Base-by-base conservation (phyloP, 2,797 vertebrate species). In the Loriculus beryllinus region DNA sequence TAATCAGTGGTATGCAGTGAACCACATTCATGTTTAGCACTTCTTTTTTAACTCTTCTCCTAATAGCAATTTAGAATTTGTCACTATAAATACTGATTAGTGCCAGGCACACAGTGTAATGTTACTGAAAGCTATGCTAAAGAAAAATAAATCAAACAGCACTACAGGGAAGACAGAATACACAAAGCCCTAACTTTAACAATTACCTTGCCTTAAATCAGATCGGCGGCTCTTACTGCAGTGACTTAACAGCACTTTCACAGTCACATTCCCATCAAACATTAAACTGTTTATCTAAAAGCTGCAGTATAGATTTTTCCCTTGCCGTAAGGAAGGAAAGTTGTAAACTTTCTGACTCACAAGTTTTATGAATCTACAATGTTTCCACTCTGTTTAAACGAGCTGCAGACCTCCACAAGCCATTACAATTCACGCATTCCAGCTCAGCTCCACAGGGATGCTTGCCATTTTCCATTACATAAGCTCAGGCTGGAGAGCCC, bases 401-500 rank as follows among this genome's bases (percentile, higher is more conserved):
- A 96, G 91, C 85, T 82, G 77, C 92, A 96, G 95, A 93, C 45
- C 88, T 91, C 76, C 85, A 49, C 82, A 83, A 86, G 64, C 91
- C 62, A 13, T 76, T 78, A 28, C 91, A 80, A 67, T 72, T 59
- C 72, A 43, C 0, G 7, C 86, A 78, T 95, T 96, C 92, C 93
- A 68, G 79, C 87, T 35, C 90, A 0, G 48, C 86, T 91, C 86
- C 3, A 3, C 76, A 76, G 91, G 88, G 90, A 84, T 14, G 28
- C 12, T 9, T 91, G 89, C 84, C 92, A 91, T 96, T 97, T 95
- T 93, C 93, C 91, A 93, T 97, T 64, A 94, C 88, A 94, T 29
- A 76, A 82, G 67, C 80, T 47, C 43, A 67, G 35, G 71, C 88
- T 64, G 82, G 75, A 86, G 40, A 91, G 82, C 71, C 72, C 54